Base-by-base conservation (phyloP, 2,797 vertebrate genomes). In the Arrhamphus sclerolepis region DNA sequence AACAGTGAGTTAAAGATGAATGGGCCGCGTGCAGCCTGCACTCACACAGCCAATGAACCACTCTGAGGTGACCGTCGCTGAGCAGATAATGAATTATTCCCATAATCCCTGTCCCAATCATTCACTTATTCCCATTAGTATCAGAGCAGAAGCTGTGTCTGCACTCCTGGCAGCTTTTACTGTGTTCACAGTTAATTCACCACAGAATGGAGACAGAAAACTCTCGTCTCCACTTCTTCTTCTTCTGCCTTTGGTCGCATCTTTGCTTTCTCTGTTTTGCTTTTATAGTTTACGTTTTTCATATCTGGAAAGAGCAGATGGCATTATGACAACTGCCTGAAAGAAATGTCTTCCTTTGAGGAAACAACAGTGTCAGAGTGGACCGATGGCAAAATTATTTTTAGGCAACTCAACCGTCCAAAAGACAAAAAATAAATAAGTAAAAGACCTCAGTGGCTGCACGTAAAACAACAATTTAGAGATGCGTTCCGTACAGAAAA, bases 31-130 rank as follows among this genome's bases (percentile, higher is more conserved):
- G 34, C 14, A 38, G 13, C 34, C 34, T 14, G 34, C 34, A 43
- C 34, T 13, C 29, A 44, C 46, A 49, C 41, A 24, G 8, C 60
- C 19, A 21, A 0, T 0, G 46, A 58, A 77, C 24, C 39, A 56
- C 52, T 70, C 68, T 66, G 65, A 72, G 71, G 78, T 71, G 78
- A 71, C 80, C 51, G 16, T 46, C 72, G 70, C 56, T 72, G 55
- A 62, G 85, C 75, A 80, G 74, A 87, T 84, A 81, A 86, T 75
- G 68, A 74, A 87, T 84, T 80, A 82, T 85, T 84, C 88, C 70
- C 78, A 62, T 81, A 82, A 88, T 86, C 74, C 72, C 81, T 78
- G 70, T 84, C 83, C 80, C 72, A 84, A 81, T 83, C 78, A 80
- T 64, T 77, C 22, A 40, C 34, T 61, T 63, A 73, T 70, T 78